Evolutionary conservation across 2,797 vertebrate genomes (phyloP), one percentile per base, ranked within the genome.

Genomic region (Lacerta viridis): DNA sequence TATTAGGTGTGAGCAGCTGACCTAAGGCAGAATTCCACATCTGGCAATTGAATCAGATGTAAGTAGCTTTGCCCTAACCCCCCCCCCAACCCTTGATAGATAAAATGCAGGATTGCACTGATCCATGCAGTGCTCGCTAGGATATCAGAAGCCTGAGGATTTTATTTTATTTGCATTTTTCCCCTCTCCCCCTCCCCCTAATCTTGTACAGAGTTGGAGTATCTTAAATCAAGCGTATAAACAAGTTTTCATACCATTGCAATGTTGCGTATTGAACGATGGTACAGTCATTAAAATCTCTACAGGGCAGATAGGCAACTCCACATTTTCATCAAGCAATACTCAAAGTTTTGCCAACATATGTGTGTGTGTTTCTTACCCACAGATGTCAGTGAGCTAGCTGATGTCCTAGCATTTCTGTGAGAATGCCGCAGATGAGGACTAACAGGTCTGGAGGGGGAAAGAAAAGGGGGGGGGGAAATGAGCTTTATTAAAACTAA

Each of bases 321-420:
- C 2, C 25, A 78, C n/a, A 50, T 25, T 87, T 75, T 75, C 36
- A 76, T 66, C 27, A 85, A 29, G 43, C 33, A 39, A 29, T 8
- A 80, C n/a, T 7, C 39, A 25, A 82, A 75, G 36, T 43, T 33
- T 55, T 39, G 27, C 50, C 18, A 68, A n/a, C 27, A 29, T n/a
- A 75, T 85, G 15, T 68, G 66, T 78, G 55, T 33, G 55, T 90
- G 46, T 33, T 86, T 94, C 98, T 96, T 97, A 99, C 99, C 99
- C 17, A 99, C 97, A 95, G 98, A 99, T 85, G 98, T 99, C 95
- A 99, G 97, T 2, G 98, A 97, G 88, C 93, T 96, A 59, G 95
- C 95, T 13, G 98, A 96, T 89, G 96, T 98, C 93, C 98, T 98
- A 90, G 95, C 90, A 89, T 97, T 92, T 66, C 98, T 98, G 88